Evolutionary conservation across 2,888 invertebrate species (phyloP).

Genomic region (Fissipunctia ypsillon): DNA sequence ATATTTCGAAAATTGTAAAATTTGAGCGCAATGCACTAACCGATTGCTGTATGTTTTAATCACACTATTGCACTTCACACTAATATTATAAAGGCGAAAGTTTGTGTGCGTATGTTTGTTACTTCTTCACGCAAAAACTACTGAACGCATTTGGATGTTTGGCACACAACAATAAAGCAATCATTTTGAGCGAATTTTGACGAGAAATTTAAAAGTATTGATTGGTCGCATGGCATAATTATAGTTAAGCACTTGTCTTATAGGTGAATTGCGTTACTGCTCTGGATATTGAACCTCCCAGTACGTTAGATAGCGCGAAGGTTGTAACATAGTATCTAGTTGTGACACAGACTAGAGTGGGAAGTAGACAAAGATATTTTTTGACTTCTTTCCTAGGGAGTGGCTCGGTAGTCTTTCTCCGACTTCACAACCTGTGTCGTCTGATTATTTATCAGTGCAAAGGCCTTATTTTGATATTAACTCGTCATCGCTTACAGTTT

Average conservation of each 20-base stretch:
- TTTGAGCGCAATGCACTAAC: slow-evolving; percentile 5
- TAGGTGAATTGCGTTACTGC: slow-evolving; percentile 6
- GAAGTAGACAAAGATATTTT: neutral
- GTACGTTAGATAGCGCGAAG: neutral
- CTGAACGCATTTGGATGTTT: no score
- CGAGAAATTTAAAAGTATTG: slow-evolving; percentile 25
- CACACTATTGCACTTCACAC: no score
- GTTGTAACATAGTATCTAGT: slow-evolving; percentile 4
- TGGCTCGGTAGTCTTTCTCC: neutral
- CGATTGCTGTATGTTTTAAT: slow-evolving; percentile 28
- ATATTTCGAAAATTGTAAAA: slow-evolving; percentile 31
- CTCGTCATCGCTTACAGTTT: no score
- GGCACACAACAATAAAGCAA: slow-evolving; percentile 42
- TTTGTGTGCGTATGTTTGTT: no score
- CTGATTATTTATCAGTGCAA: neutral
- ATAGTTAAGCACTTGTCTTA: slow-evolving; percentile 13
- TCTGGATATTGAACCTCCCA: slow-evolving; percentile 5
- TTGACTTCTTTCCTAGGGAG: neutral
- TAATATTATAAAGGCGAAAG: no score
- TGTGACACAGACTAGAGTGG: neutral
- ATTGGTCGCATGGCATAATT: slow-evolving; percentile 25
- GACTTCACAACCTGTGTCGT: neutral
- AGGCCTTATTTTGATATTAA: no score
- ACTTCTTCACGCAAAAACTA: no score
- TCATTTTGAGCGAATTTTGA: slow-evolving; percentile 25